phyloP scores from a whole-genome alignment of 2,113 vertebrate genomes.

The Pogonocichla stellata region DNA sequence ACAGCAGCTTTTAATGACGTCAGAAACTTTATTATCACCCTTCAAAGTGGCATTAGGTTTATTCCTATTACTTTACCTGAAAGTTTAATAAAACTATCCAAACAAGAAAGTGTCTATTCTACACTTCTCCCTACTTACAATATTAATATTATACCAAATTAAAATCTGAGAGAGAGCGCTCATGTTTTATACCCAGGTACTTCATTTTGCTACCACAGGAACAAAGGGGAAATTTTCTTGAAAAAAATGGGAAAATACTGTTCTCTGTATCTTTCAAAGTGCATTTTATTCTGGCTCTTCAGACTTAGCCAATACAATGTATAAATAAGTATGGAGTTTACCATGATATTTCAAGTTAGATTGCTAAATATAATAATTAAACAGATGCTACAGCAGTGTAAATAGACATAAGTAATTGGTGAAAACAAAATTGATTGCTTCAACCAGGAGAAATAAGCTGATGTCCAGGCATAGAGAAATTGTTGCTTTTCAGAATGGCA shows the following conservation, averaged over 20 bases:
- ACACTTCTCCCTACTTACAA: not conserved
- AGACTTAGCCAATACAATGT: not conserved
- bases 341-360: not conserved
- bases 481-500: not conserved
- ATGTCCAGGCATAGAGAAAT: not conserved
- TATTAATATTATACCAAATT: not conserved
- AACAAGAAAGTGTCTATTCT: not conserved
- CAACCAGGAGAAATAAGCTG: not conserved
- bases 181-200: not conserved
- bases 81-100: not conserved
- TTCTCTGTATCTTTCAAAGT: not conserved
- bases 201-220: not conserved
- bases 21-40: not conserved
- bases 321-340: not conserved
- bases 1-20: not conserved
- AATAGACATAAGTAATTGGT: not conserved
- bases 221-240: not conserved
- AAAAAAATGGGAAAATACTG: not conserved
- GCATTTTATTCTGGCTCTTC: not conserved
- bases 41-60: accelerated
- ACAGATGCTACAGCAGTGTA: not conserved
- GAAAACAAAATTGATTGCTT: not conserved
- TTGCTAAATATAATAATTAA: not conserved
- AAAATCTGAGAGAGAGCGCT: not conserved
- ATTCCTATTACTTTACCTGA: not conserved